phyloP scores from a whole-genome alignment of 2,113 vertebrate genomes.

The Cyprinus carpio region DNA sequence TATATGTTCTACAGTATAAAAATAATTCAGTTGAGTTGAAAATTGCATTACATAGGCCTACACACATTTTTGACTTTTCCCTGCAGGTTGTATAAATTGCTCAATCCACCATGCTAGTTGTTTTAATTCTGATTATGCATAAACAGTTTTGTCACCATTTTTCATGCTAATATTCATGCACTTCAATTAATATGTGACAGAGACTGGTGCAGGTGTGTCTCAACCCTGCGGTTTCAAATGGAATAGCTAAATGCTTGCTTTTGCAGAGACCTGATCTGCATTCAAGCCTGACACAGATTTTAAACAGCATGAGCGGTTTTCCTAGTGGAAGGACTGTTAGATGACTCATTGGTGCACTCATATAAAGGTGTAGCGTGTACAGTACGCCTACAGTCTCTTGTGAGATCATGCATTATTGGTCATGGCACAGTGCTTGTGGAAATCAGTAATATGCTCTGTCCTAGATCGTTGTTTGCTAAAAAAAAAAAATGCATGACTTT shows the following conservation, averaged over 20 bases:
- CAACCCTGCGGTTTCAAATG: neutral
- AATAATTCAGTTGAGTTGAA: no score
- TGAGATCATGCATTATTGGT: neutral
- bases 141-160: neutral
- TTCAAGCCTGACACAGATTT: slow-evolving; percentile 8
- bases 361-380: neutral
- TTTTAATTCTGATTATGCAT: neutral
- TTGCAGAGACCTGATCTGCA: neutral
- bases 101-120: neutral
- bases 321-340: neutral
- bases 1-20: neutral
- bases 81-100: neutral
- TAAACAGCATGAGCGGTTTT: neutral
- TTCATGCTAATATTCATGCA: neutral
- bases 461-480: neutral
- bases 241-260: slow-evolving; percentile 15
- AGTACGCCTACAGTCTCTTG: neutral
- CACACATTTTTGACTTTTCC: neutral
- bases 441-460: neutral
- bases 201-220: neutral
- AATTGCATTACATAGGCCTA: neutral
- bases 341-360: slow-evolving; percentile 16
- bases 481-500: no score
- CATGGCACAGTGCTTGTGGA: neutral
- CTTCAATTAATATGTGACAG: neutral